Evolutionary conservation across 23 tunicate genomes (phyloP).

Genomic region (Styela plicata): DNA sequence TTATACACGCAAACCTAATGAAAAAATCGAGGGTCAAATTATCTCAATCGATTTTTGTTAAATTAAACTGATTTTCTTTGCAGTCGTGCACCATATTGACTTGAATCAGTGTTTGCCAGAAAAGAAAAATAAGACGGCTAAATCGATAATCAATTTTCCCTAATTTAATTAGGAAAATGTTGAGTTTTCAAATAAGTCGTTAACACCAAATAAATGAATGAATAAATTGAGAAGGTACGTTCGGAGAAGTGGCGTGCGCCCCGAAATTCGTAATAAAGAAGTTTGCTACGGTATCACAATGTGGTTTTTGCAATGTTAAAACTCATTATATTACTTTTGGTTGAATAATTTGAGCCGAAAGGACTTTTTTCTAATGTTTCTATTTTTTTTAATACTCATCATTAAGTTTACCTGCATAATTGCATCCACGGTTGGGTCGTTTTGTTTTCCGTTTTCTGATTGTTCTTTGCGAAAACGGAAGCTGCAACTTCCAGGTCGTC

Average conservation of each 20-base stretch:
- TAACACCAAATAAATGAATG: too few relatives aligned
- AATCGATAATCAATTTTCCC: background rate
- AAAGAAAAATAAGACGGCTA: background rate
- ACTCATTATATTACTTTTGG: too few relatives aligned
- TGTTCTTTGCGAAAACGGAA: constrained; percentile 6
- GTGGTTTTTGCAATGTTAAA: too few relatives aligned
- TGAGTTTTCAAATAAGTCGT: too few relatives aligned
- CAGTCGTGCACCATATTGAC: background rate
- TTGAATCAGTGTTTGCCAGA: background rate
- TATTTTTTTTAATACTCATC: background rate
- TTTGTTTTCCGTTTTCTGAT: background rate
- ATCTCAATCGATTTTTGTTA: background rate
- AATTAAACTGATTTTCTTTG: background rate
- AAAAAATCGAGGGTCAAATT: background rate
- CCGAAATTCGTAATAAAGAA: too few relatives aligned
- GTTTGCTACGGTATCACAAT: too few relatives aligned
- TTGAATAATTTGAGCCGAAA: background rate
- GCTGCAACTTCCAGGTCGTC: background rate
- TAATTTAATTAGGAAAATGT: background rate
- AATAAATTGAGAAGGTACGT: too few relatives aligned
- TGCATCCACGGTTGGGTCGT: background rate
- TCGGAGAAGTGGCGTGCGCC: too few relatives aligned
- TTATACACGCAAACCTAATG: constrained; percentile 28
- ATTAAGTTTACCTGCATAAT: background rate
- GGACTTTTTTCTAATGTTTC: background rate